Evolutionary conservation across 2,113 vertebrate genomes (phyloP).

Genomic region (Cyphomyrus plagiostoma): DNA sequence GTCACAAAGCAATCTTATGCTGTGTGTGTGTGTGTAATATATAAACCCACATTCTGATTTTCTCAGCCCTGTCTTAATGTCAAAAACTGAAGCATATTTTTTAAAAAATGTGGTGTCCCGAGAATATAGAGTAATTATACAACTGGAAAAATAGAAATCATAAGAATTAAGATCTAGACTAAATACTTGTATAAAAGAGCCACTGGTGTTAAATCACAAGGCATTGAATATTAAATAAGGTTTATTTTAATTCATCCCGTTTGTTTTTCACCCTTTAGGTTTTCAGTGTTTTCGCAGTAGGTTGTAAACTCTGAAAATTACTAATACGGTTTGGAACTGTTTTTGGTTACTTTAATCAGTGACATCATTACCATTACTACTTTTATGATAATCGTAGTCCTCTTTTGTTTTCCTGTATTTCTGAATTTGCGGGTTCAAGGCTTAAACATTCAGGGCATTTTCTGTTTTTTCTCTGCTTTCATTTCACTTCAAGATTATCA

Average conservation of each 20-base stretch:
- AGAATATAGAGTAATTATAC: neutral
- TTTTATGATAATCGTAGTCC: neutral
- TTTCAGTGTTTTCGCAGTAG: neutral
- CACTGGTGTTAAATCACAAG: neutral
- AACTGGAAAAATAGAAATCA: neutral
- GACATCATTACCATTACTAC: neutral
- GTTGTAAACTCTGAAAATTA: neutral
- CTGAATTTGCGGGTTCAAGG: neutral
- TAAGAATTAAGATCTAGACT: neutral
- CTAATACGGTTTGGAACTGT: neutral
- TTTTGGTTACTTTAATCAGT: neutral
- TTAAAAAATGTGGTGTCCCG: neutral
- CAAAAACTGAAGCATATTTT: neutral
- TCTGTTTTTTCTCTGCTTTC: neutral
- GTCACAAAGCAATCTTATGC: neutral
- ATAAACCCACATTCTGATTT: neutral
- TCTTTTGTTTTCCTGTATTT: neutral
- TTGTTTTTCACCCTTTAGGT: too few species aligned
- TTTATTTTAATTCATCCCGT: neutral
- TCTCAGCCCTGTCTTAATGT: neutral
- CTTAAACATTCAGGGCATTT: neutral
- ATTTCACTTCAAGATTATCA: neutral
- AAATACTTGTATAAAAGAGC: neutral
- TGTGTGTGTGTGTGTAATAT: neutral
- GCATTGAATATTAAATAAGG: neutral